Base-by-base conservation (phyloP, 2,113 vertebrate genomes). In the Uria lomvia region DNA sequence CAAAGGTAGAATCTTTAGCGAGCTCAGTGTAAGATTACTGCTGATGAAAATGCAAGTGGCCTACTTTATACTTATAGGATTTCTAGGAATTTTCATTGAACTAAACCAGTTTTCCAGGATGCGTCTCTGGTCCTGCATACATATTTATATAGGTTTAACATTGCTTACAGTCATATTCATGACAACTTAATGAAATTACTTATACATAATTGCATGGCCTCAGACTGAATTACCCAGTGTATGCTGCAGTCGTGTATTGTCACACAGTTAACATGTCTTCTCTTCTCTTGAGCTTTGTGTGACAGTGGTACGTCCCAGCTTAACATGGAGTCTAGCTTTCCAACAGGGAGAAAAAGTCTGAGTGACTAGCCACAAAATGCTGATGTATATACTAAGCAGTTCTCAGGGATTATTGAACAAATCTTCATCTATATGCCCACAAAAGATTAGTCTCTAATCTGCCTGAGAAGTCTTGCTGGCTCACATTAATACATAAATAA, bases 371-470 rank as follows among this genome's bases (percentile, higher is more conserved):
- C 74, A 58, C 9, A 40, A 70, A 88, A 62, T 32, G 2, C 66
- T n/a, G 20, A 38, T 32, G 2, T 15, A 21, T 11, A 7, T 30
- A 34, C 5, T 22, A 13, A 38, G 12, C 8, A 32, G 0, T 0
- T 32, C 16, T 63, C 24, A 21, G 59, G 23, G 34, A 11, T 14
- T 55, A 9, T 2, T 53, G 38, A 50, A 34, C 20, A 75, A 78
- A 12, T 20, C 15, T 40, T 34, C 17, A 15, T 26, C 15, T 36
- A 6, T 22, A 32, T 29, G 42, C 36, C 18, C n/a, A 23, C 34
- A 27, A 30, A 76, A 91, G 8, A 20, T 45, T 38, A 71, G 43
- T 63, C 19, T 80, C 17, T 59, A 53, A 59, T 63, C 24, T 75
- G 22, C 43, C 56, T 81, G 12, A 47, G 70, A n/a, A 65, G 16